phyloP scores from a whole-genome alignment of 2,888 invertebrate species.

The Pardosa pseudoannulata region DNA sequence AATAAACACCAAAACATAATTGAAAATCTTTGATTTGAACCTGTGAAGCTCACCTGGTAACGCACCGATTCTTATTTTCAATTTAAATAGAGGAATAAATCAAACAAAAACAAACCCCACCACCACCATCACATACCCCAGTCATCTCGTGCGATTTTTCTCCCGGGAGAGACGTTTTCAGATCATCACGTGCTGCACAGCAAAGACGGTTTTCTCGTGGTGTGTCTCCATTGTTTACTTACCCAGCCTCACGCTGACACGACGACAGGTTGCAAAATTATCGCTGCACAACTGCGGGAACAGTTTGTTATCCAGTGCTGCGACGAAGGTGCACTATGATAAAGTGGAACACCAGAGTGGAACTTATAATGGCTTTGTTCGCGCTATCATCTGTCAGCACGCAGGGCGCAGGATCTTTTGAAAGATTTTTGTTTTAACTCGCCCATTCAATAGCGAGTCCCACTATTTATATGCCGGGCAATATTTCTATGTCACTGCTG shows the following conservation, averaged over 20 bases:
- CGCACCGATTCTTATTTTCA: too few species aligned
- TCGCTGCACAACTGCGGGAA: neutral
- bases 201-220: neutral
- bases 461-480: neutral
- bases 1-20: too few species aligned
- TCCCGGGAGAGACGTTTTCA: neutral
- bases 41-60: too few species aligned
- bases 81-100: too few species aligned
- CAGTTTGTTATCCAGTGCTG: neutral
- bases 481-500: too few species aligned
- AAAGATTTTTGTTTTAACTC: neutral
- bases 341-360: constrained; percentile 2
- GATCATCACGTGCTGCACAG: neutral
- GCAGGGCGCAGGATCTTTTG: neutral
- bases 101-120: too few species aligned
- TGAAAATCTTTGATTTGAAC: too few species aligned
- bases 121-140: too few species aligned
- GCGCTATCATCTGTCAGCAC: neutral
- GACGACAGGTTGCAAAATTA: constrained; percentile 17
- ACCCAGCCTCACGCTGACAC: constrained; percentile 2
- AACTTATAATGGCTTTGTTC: constrained; percentile 1
- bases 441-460: neutral
- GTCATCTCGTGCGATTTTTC: neutral
- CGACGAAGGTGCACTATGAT: neutral
- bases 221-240: neutral